Evolutionary conservation across 2,888 invertebrate species (phyloP), one percentile per base, ranked within the genome.

Genomic region (Lamellibrachia satsuma): DNA sequence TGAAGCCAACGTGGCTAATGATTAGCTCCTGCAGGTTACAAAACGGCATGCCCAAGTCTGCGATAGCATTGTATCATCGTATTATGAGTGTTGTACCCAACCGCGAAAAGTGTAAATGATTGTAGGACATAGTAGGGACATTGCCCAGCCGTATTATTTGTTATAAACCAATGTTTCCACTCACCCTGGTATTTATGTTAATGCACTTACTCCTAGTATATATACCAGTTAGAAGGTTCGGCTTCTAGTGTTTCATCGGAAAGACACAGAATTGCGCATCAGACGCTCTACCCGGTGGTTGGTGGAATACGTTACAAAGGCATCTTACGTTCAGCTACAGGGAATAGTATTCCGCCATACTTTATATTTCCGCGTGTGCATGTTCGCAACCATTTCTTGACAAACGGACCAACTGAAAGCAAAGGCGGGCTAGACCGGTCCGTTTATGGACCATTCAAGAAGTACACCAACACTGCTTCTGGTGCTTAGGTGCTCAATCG

Each of bases 391-490:
- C 92, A 75, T 27, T 92, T 92, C 75, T 8, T 92, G 15, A 27
- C 7, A 39, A 90, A 90, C 39, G 92, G 8, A 1, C 90, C 7
- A 3, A n/a, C 90, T n/a, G 92, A 39, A 11, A 39, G 92, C 52
- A 75, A 22, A 90, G 92, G 92, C 6, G 51, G 52, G 6, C 90
- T 90, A 6, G 93, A 92, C 22, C 92, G 95, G 27, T 94, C 95
- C 55, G 95, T 96, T 52, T 95, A 94, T 94, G 93, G 93, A 9
- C 94, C 95, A 9, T 95, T 96, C 92, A 96, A 96, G 92, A 93
- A 94, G 11, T 95, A 94, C 60, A 94, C 94, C 90, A 95, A 95
- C 93, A 94, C 93, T n/a, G 95, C 95, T 0, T 95, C 95, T 94
- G 94, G 96, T 93, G 94, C 95, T 91, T 96, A 96, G 96, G 94